These are phyloP conservation scores for Reticulitermes speratus DNA, from an alignment of 1,140 invertebrate genomes.

Conservation along the genomic window DNA sequence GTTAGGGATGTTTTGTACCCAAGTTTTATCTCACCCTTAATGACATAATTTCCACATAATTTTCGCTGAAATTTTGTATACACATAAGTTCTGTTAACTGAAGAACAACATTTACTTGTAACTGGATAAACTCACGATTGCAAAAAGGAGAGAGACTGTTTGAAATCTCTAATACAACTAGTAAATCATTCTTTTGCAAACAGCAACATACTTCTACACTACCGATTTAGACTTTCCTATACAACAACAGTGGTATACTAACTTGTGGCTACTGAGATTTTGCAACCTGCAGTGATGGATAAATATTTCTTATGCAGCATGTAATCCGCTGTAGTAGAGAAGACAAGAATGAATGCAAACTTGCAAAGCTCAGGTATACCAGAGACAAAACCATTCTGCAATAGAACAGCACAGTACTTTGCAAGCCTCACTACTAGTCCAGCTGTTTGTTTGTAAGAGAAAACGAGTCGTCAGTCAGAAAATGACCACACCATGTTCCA, in stretches of 20 bases:
- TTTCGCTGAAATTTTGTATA: too few relatives aligned
- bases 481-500: too few relatives aligned
- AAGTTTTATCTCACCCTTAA: too few relatives aligned
- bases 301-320: constrained; percentile 26
- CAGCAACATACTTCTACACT: too few relatives aligned
- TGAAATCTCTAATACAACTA: neutral
- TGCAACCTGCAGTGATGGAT: constrained; percentile 29
- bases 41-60: too few relatives aligned
- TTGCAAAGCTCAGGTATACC: constrained; percentile 34
- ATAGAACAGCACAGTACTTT: neutral
- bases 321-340: constrained; percentile 32
- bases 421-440: too few relatives aligned
- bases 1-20: too few relatives aligned
- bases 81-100: too few relatives aligned
- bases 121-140: neutral
- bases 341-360: constrained; percentile 31
- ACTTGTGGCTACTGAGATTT: constrained; percentile 32
- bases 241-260: neutral
- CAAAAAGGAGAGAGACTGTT: too few relatives aligned
- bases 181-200: neutral
- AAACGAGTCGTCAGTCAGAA: too few relatives aligned
- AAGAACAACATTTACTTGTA: too few relatives aligned
- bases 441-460: too few relatives aligned
- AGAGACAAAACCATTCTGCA: constrained; percentile 34
- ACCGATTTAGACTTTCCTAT: neutral